Base-by-base conservation (phyloP, 1,140 invertebrate genomes). In the Zophobas morio region DNA sequence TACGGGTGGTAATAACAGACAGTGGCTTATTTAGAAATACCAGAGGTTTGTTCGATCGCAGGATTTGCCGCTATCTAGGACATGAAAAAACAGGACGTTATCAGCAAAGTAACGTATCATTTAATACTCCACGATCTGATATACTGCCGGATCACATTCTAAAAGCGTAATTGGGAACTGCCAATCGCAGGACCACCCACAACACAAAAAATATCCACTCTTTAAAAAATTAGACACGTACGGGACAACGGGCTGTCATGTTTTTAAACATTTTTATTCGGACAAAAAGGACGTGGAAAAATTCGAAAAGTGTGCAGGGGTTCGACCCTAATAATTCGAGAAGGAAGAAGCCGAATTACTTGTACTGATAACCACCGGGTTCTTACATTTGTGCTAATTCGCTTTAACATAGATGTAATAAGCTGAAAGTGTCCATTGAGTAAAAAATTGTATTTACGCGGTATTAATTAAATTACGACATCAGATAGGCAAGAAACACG, bases 121-220 rank as follows among this genome's bases (percentile, higher is more conserved):
- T 73, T 73, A 57, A 73, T 56, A 42, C 51, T 46, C 51, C 32
- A 73, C 49, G 51, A 73, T 73, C 71, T 57, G 71, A 57, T 54
- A 73, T n/a, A 35, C 36, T 54, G 54, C 54, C 71, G 35, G 71
- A 73, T 73, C 71, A 73, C 49, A 73, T 73, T 73, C 71, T 53
- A 39, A 57, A 73, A 73, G 51, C 49, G 51, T 57, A 73, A 73
- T 73, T 73, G 54, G 37, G 71, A 73, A 53, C 71, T 73, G 71
- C 71, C 71, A 73, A 56, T 53, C 71, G 51, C 71, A 73, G 71
- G 71, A 73, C 71, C 71, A 66, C 60, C 60, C 60, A 66, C 39
- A 66, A 66, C 34, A 66, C 60, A 66, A 66, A 66, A 66, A 66
- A 66, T 66, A 66, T 66, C 60, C 20, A 66, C 37, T 66, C n/a